A percentile compares a stretch with the other conserved stretches of the same genome.
phyloP scores from a whole-genome alignment of 2,113 vertebrate genomes.

The Azemiops feae region DNA sequence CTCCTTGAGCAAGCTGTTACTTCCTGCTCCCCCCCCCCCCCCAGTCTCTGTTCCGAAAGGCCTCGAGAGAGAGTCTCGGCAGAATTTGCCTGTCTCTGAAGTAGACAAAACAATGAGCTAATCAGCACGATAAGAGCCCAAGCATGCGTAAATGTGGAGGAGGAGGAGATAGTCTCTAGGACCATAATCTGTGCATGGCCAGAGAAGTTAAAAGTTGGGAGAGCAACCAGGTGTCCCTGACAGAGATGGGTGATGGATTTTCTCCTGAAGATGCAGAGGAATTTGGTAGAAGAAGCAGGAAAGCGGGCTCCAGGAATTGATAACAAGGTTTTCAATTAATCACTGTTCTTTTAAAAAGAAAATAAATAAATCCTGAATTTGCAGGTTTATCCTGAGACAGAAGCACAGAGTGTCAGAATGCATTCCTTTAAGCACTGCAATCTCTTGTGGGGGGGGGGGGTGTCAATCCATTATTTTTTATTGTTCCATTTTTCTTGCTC shows the following conservation, averaged over 20 bases:
- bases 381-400: neutral
- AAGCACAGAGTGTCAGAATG: neutral
- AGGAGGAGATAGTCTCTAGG: neutral
- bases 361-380: neutral
- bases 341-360: neutral
- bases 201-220: neutral
- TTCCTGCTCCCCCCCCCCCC: neutral
- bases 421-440: neutral
- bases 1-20: neutral
- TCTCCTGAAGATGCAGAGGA: neutral
- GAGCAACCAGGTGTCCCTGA: neutral
- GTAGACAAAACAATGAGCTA: slow-evolving; percentile 17
- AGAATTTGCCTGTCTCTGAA: neutral
- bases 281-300: neutral
- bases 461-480: neutral
- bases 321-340: neutral
- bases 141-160: neutral
- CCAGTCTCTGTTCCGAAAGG: neutral
- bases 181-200: neutral
- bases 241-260: too few relatives aligned
- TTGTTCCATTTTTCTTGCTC: neutral
- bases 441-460: neutral
- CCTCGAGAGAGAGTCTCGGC: neutral
- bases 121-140: neutral
- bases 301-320: neutral